A percentile compares a stretch with the other conserved stretches of the same genome.
Evolutionary conservation across 1,140 invertebrate genomes (phyloP).

Genomic region (Zaprionus ornatus): DNA sequence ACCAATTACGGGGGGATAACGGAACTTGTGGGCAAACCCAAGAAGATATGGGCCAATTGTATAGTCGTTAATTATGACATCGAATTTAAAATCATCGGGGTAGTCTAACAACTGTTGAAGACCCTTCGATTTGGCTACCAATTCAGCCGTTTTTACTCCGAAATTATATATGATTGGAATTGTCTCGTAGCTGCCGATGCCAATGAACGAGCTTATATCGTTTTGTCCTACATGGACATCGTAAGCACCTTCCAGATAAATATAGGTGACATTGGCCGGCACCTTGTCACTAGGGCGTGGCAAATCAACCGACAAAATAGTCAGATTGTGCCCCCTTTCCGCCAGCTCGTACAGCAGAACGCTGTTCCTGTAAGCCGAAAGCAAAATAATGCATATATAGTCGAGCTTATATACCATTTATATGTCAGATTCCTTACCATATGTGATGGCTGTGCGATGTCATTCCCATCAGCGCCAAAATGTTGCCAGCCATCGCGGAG

Average conservation of each 20-base stretch:
- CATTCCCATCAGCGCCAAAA: conserved; percentile 36
- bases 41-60: conserved; percentile 46
- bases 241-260: conserved; percentile 39
- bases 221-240: conserved; percentile 11
- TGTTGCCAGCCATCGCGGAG: conserved; percentile 20
- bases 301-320: conserved; percentile 41
- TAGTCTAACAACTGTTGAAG: conserved; percentile 20
- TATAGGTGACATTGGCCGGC: conserved; percentile 29
- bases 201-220: conserved; percentile 15
- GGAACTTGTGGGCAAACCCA: conserved; percentile 43
- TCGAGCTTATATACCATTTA: not conserved
- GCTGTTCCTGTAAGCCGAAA: conserved; percentile 23
- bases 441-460: conserved; percentile 41
- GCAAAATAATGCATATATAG: not conserved
- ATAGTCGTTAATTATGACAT: conserved; percentile 55
- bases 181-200: conserved; percentile 11
- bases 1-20: conserved; percentile 50
- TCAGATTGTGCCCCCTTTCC: conserved; percentile 49
- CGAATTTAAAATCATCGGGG: conserved; percentile 43
- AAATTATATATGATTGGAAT: conserved; percentile 9
- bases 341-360: conserved; percentile 41
- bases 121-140: conserved; percentile 17
- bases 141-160: conserved; percentile 24
- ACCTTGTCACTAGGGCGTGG: conserved; percentile 24
- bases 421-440: conserved; percentile 12